phyloP scores from a whole-genome alignment of 2,113 vertebrate genomes.

The Hepsetus odoe region DNA sequence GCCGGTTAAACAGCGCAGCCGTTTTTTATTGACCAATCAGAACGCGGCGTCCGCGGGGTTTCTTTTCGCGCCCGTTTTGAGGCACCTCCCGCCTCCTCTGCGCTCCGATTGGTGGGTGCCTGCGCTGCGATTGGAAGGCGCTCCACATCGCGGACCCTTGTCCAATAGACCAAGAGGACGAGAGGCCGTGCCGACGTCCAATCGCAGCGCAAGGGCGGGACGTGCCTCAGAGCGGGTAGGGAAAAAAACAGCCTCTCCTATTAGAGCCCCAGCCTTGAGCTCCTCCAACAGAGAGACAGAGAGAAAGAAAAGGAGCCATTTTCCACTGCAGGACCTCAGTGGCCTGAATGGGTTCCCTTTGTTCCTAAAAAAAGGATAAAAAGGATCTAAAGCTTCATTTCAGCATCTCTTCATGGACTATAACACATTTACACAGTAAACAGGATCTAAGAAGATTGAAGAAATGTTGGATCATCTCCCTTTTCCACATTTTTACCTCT shows the following conservation, averaged over 20 bases:
- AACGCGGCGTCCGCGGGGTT: conserved; percentile 55
- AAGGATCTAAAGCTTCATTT: conserved; percentile 91
- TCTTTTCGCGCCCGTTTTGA: not conserved
- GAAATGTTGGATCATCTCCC: conserved; percentile 92
- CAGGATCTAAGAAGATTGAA: conserved; percentile 97
- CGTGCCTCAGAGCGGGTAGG: not conserved
- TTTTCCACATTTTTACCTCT: conserved; percentile 80
- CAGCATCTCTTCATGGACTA: conserved; percentile 88
- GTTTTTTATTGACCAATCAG: conserved; percentile 85
- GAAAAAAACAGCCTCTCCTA: conserved; percentile 81
- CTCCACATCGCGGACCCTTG: conserved; percentile 46
- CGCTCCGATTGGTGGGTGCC: not conserved
- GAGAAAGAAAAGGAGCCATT: conserved; percentile 96
- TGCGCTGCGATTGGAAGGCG: not conserved
- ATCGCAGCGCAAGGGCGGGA: conserved; percentile 63
- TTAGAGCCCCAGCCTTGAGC: conserved; percentile 89
- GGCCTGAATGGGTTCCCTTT: conserved; percentile 97
- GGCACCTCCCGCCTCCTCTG: not conserved
- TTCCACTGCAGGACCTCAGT: conserved; percentile 94
- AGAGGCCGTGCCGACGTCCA: not conserved
- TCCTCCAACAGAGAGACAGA: conserved; percentile 90
- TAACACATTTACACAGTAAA: conserved; percentile 82
- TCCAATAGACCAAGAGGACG: conserved; percentile 73
- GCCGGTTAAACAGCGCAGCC: conserved; percentile 85
- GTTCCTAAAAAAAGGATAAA: no score